These are phyloP conservation scores for Neoaliturus tenellus DNA, from an alignment of 2,888 invertebrate species.

Conservation along the genomic window DNA sequence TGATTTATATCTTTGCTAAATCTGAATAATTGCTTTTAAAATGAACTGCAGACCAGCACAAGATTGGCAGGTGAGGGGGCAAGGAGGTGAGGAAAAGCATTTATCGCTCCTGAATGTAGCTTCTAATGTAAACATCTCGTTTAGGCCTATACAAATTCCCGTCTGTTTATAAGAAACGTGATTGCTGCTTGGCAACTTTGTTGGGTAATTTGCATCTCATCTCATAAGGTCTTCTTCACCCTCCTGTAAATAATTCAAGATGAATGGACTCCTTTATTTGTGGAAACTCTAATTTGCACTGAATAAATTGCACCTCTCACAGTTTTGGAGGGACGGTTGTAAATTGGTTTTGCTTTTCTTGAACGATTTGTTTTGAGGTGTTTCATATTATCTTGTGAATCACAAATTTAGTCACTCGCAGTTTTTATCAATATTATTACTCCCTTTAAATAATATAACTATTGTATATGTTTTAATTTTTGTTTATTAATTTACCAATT, in stretches of 20 bases:
- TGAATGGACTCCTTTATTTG: conserved; percentile 3
- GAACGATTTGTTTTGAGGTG: too few species aligned
- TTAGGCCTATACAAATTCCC: conserved; percentile 3
- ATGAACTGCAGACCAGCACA: not conserved
- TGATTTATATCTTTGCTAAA: not conserved
- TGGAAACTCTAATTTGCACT: not conserved
- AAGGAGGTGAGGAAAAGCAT: not conserved
- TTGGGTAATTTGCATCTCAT: conserved; percentile 28
- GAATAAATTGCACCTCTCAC: not conserved
- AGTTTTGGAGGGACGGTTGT: not conserved
- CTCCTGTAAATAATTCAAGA: conserved; percentile 9
- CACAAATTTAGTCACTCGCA: too few species aligned
- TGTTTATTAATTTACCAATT: too few species aligned
- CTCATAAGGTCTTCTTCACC: not conserved
- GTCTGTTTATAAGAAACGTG: conserved; percentile 2
- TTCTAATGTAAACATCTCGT: conserved; percentile 13
- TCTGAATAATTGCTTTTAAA: not conserved
- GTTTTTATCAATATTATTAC: too few species aligned
- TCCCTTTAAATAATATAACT: too few species aligned
- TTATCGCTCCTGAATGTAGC: conserved; percentile 15
- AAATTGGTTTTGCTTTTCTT: not conserved
- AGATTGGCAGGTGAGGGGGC: not conserved
- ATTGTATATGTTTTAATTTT: too few species aligned
- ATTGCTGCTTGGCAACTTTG: conserved; percentile 27
- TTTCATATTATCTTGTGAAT: too few species aligned